phyloP scores from a whole-genome alignment of 2,113 vertebrate genomes.

The Myotis brandtii region DNA sequence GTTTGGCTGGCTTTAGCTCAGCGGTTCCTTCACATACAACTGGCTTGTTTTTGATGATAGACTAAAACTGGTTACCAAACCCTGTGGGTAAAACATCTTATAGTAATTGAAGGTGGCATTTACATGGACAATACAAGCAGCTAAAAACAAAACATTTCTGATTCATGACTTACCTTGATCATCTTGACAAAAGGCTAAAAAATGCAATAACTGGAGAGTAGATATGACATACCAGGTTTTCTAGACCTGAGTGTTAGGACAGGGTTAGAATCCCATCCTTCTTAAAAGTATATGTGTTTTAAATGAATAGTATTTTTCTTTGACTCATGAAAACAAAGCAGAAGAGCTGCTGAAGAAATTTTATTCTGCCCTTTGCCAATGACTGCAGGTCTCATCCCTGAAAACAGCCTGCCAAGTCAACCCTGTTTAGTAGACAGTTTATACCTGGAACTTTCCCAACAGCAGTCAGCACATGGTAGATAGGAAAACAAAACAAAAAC shows the following conservation, averaged over 20 bases:
- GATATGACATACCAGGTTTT: not conserved
- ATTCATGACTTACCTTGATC: not conserved
- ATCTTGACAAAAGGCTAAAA: not conserved
- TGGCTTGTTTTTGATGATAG: constrained; percentile 44
- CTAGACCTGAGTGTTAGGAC: not conserved
- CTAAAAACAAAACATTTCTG: constrained; percentile 35
- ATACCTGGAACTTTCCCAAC: not conserved
- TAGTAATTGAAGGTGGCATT: constrained; percentile 29
- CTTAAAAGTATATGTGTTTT: not conserved
- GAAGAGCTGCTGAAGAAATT: not conserved
- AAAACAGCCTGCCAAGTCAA: not conserved
- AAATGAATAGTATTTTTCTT: constrained; percentile 26
- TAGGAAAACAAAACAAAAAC: not conserved
- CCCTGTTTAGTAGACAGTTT: not conserved
- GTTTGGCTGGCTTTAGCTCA: no score
- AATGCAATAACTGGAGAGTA: not conserved
- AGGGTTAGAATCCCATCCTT: not conserved
- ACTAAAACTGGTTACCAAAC: not conserved
- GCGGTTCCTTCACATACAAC: no score
- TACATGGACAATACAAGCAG: constrained; percentile 19
- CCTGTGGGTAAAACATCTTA: constrained; percentile 3
- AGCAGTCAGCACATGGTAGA: not conserved
- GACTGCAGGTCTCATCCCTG: not conserved
- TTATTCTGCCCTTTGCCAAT: not conserved
- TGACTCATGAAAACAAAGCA: not conserved